Evolutionary conservation across 2,888 invertebrate species (phyloP), one percentile per base, ranked within the genome.

Genomic region (Dicranocentrus wangi): DNA sequence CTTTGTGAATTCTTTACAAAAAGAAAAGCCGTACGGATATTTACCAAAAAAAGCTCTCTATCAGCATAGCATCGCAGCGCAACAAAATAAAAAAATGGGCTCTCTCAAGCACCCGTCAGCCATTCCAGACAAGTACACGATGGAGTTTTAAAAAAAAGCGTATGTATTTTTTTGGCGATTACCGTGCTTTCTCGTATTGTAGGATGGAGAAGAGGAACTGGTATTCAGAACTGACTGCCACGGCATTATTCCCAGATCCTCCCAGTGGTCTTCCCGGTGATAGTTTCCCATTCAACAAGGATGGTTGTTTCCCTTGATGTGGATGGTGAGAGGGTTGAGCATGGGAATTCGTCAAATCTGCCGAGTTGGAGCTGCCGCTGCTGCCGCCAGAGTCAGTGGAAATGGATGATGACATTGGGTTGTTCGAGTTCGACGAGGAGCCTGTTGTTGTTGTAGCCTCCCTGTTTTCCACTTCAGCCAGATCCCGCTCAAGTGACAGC

Each of bases 111-210:
- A 55, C 23, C 10, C n/a, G 55, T 25, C 25, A 10, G n/a, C 2
- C 21, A 51, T 17, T 19, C 1, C n/a, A n/a, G n/a, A 47, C 47
- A n/a, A 47, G n/a, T 47, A 47, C 47, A 32, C n/a, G 32, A 32
- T 32, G 10, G 32, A 32, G 32, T 10, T 32, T 32, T n/a, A n/a
- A n/a, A n/a, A 13, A 39, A 8, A 39, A 8, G 39, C 13, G 39
- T 47, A 47, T 47, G 17, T 47, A 47, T 51, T 55, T 55, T 23
- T 55, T 10, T 55, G 15, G n/a, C 23, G 8, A 55, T 79, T 68
- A 85, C 86, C 86, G 81, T 69, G 83, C 83, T 77, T 84, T 83
- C 47, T 85, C 85, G 63, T 80, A 85, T 61, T 86, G 86, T 43
- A 84, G 76, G 32, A 86, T 75, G 25, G 86, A 84, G 75, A 86